Conservation (phyloP, 1,140 invertebrate genomes). For the Prorops nasuta region DNA sequence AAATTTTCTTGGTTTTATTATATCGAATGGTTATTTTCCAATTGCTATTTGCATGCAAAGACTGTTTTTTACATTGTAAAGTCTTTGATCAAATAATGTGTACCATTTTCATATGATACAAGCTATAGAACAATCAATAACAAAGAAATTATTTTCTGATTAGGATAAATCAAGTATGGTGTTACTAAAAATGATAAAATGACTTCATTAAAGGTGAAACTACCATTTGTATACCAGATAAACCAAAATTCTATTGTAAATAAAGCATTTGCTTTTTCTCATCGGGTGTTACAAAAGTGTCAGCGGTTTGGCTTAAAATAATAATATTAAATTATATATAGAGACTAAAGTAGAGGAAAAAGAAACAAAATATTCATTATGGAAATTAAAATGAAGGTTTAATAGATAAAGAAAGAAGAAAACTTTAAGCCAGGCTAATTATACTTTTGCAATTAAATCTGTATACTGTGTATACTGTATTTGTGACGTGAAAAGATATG, state of each 20-base stretch:
- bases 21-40: not conserved
- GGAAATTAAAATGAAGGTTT: not conserved
- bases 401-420: constrained; percentile 2
- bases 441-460: constrained; percentile 52
- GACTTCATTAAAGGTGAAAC: too few relatives aligned
- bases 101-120: too few relatives aligned
- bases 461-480: constrained; percentile 56
- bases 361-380: not conserved
- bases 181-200: too few relatives aligned
- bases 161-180: too few relatives aligned
- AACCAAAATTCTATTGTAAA: too few relatives aligned
- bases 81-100: too few relatives aligned
- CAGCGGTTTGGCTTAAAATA: constrained; percentile 41
- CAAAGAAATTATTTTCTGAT: too few relatives aligned
- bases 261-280: constrained; percentile 40
- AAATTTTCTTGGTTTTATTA: too few relatives aligned
- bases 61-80: too few relatives aligned
- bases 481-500: constrained; percentile 37
- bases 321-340: not conserved
- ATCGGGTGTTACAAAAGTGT: constrained; percentile 42
- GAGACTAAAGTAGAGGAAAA: not conserved
- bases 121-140: too few relatives aligned
- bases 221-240: too few relatives aligned
- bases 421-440: constrained; percentile 42
- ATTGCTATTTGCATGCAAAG: not conserved